Conservation (phyloP, 2,888 invertebrate genomes). For the Carcina quercana region DNA sequence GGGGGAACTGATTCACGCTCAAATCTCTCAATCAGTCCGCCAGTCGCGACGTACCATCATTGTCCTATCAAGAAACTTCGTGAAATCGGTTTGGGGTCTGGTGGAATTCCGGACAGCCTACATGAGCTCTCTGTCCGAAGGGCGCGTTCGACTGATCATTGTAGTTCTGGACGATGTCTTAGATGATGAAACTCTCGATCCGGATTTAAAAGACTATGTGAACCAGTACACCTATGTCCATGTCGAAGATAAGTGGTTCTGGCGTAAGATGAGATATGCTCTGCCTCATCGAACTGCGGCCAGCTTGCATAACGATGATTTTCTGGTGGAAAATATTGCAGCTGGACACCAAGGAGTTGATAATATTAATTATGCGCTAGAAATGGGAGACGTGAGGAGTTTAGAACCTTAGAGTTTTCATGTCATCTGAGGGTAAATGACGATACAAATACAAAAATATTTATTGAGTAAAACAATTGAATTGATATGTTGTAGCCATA, state of each 20-base stretch:
- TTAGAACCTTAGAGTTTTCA: too few relatives aligned
- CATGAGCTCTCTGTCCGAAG: slow-evolving; percentile 29
- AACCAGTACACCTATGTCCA: slow-evolving; percentile 86
- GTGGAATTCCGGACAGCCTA: slow-evolving; percentile 77
- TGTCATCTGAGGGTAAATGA: too few relatives aligned
- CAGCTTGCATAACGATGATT: too few relatives aligned
- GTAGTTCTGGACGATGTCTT: slow-evolving; percentile 80
- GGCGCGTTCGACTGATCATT: slow-evolving; percentile 82
- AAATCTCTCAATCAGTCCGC: slow-evolving; percentile 81
- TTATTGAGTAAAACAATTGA: too few relatives aligned
- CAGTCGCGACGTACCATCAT: slow-evolving; percentile 62
- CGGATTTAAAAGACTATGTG: slow-evolving; percentile 77
- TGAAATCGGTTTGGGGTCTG: slow-evolving; percentile 73
- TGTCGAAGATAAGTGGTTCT: slow-evolving; percentile 88
- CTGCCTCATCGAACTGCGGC: slow-evolving; percentile 13
- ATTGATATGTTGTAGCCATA: too few relatives aligned
- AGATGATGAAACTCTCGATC: slow-evolving; percentile 74
- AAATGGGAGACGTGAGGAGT: too few relatives aligned
- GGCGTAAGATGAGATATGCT: slow-evolving; percentile 81
- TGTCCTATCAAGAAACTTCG: slow-evolving; percentile 24
- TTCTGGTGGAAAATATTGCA: too few relatives aligned
- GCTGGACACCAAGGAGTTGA: too few relatives aligned
- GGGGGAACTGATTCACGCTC: slow-evolving; percentile 81
- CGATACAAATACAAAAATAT: too few relatives aligned
- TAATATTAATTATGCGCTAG: too few relatives aligned